A percentile compares a stretch with the other conserved stretches of the same genome.
Evolutionary conservation across 2,797 vertebrate species (phyloP).

Genomic region (Pantherophis alleghaniensis): DNA sequence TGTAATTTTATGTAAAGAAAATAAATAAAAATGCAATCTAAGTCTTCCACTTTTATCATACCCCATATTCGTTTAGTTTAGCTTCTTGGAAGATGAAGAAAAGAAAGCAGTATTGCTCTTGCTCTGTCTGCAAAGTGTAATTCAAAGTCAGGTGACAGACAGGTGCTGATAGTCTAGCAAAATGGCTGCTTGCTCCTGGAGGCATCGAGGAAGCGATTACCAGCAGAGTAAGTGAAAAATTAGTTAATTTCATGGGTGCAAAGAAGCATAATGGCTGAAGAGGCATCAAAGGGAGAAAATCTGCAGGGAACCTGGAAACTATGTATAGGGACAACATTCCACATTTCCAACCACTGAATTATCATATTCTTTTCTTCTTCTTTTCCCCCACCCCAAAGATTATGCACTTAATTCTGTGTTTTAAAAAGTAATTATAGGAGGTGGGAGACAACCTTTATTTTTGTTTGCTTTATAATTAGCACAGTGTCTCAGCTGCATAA

Average conservation of each 20-base stretch:
- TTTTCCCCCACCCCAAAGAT: not conserved
- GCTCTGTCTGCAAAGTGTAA: not conserved
- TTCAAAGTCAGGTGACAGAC: not conserved
- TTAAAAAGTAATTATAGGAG: not conserved
- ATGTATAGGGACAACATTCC: not conserved
- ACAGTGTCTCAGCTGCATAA: not conserved
- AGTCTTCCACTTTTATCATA: not conserved
- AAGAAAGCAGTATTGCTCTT: fast-evolving
- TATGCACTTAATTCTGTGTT: not conserved
- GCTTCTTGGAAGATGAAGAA: not conserved
- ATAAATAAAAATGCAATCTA: not conserved
- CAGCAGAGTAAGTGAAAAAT: not conserved
- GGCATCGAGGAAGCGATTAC: not conserved
- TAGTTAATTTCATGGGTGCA: not conserved
- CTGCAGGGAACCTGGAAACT: fast-evolving
- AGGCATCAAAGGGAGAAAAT: not conserved
- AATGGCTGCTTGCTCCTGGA: not conserved
- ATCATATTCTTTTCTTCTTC: not conserved
- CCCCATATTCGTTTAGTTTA: not conserved
- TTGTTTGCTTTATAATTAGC: not conserved
- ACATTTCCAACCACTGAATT: not conserved
- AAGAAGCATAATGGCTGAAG: not conserved
- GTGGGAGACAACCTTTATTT: not conserved
- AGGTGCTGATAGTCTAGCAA: fast-evolving
- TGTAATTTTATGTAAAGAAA: not conserved